Evolutionary conservation across 2,888 invertebrate species (phyloP), one percentile per base, ranked within the genome.

Genomic region (Halictus quadricinctus): DNA sequence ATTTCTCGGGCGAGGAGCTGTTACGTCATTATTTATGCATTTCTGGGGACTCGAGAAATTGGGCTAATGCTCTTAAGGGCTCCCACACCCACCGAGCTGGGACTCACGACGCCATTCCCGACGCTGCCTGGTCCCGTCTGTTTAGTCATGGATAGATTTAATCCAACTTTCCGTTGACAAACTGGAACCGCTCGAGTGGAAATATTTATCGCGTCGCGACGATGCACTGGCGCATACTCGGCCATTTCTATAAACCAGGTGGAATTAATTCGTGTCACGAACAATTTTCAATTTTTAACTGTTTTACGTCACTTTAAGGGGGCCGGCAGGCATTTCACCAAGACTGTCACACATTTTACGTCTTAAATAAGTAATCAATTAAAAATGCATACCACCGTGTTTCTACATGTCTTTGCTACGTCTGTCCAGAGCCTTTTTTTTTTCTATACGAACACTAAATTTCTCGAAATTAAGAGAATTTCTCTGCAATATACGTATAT

Each of bases 41-140:
- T 72, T 15, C 46, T 15, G 43, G 72, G 72, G 72, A 25, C 72
- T n/a, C 46, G 48, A 25, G 46, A 72, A 72, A 72, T 72, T 72
- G 72, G 72, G 46, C 46, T 46, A 72, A 72, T 46, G 25, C 72
- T 48, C 72, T 72, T 46, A 46, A 25, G 72, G 72, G 25, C 25
- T 72, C 46, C 58, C 36, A 41, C 41, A 10, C 41, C n/a, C 25
- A 25, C 48, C 72, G 25, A 25, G 48, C 46, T 72, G 46, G 15
- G 25, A 72, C 72, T 41, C 15, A 10, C 18, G 41, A 8, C 8
- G 69, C 21, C 41, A 41, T 69, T 69, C 18, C 21, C 21, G n/a
- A 58, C n/a, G 58, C 58, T 58, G 29, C 29, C 0, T 29, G 58
- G 58, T 58, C n/a, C 58, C 58, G 58, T 58, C 58, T 58, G 58